Conservation (phyloP, 2,797 vertebrate species). For the Schizopygopsis pylzovi region DNA sequence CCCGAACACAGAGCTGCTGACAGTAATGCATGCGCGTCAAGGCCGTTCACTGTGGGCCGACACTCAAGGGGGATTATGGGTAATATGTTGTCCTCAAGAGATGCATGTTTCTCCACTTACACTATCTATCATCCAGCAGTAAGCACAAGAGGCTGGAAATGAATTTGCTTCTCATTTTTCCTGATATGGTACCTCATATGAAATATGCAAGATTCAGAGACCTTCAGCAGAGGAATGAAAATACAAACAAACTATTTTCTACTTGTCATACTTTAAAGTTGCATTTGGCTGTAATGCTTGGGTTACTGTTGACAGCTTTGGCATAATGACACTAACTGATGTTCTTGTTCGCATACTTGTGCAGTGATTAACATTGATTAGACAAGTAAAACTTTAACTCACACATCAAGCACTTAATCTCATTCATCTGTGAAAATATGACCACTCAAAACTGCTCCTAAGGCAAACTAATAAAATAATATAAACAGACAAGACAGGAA, state of each 20-base stretch:
- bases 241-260: not conserved
- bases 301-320: slow-evolving; percentile 12
- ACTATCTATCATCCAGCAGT: not conserved
- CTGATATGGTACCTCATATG: not conserved
- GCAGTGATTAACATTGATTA: not conserved
- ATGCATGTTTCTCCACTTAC: not conserved
- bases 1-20: not conserved
- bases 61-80: not conserved
- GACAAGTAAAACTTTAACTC: not conserved
- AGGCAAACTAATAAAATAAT: not conserved
- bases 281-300: not conserved
- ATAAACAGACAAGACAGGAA: not conserved
- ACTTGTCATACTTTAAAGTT: not conserved
- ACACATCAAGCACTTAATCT: not conserved
- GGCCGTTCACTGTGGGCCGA: not conserved
- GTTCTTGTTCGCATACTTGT: not conserved
- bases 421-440: not conserved
- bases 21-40: not conserved
- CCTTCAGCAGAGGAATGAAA: not conserved
- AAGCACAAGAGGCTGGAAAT: not conserved
- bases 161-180: not conserved
- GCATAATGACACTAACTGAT: not conserved
- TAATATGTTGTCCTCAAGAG: slow-evolving; percentile 25
- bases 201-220: not conserved
- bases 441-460: not conserved